These are phyloP conservation scores for Brachyhypopomus occidentalis DNA, from an alignment of 2,113 vertebrate species.

Conservation along the genomic window DNA sequence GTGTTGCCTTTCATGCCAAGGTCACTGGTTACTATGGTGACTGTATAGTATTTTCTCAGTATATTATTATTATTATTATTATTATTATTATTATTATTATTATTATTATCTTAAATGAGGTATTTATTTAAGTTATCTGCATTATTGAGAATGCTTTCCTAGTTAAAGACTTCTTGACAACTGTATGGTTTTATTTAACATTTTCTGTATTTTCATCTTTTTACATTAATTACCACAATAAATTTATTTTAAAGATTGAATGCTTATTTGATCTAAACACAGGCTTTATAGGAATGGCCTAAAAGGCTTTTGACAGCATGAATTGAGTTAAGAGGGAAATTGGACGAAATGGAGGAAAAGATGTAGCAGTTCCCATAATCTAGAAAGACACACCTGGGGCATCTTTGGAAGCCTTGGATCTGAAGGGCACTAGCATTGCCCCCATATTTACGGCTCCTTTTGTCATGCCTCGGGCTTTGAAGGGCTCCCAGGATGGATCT, in stretches of 20 bases:
- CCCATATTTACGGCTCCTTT: constrained; percentile 54
- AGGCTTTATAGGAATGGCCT: constrained; percentile 24
- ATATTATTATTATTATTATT: constrained; percentile 46
- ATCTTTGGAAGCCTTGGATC: constrained; percentile 42
- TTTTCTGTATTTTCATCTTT: not conserved
- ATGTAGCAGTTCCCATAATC: constrained; percentile 38
- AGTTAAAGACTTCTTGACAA: constrained; percentile 8
- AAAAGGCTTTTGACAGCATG: constrained; percentile 30
- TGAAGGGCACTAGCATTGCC: constrained; percentile 53
- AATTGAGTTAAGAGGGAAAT: constrained; percentile 23
- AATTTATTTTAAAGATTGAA: constrained; percentile 5
- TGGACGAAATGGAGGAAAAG: constrained; percentile 7
- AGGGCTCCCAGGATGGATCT: constrained; percentile 51
- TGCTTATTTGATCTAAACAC: not conserved
- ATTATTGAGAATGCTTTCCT: constrained; percentile 38
- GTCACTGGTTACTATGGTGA: constrained; percentile 56
- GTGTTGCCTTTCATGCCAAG: constrained; percentile 41
- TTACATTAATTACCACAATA: not conserved
- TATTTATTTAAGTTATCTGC: not conserved
- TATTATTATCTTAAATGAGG: not conserved
- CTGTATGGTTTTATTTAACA: not conserved
- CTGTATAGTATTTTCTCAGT: constrained; percentile 44
- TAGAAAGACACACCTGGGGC: constrained; percentile 53
- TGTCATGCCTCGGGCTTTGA: constrained; percentile 56
- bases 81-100: constrained; percentile 50